Evolutionary conservation across 2,113 vertebrate species (phyloP).

Genomic region (Gopherus evgoodei): DNA sequence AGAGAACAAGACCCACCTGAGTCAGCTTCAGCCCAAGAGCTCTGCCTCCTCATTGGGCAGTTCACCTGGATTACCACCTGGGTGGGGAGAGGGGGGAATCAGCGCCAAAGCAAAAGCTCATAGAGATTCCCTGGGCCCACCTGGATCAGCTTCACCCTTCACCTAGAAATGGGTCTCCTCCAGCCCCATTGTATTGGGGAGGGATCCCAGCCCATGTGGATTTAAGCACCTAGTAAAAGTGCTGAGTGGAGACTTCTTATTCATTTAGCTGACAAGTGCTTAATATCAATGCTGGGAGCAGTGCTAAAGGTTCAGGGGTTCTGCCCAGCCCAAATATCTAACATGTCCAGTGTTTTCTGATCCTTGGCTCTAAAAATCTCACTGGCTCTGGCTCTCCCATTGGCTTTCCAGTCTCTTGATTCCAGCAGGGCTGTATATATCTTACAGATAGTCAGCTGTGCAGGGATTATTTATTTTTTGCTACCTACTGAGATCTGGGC

Average conservation of each 20-base stretch:
- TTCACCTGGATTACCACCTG: neutral
- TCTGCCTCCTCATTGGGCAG: neutral
- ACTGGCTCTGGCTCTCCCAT: neutral
- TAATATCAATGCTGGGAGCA: too few relatives aligned
- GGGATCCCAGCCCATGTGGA: neutral
- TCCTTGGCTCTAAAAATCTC: neutral
- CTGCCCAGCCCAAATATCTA: neutral
- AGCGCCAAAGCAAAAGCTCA: neutral
- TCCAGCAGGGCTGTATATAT: neutral
- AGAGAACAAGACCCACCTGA: neutral
- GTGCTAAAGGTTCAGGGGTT: neutral
- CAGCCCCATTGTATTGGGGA: neutral
- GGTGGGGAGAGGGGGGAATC: too few relatives aligned
- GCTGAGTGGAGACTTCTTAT: neutral
- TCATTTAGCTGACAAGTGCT: too few relatives aligned
- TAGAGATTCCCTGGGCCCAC: neutral
- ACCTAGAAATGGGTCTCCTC: neutral
- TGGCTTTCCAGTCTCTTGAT: neutral
- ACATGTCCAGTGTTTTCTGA: neutral
- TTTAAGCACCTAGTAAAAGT: neutral
- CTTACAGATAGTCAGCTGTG: neutral
- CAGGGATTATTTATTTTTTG: neutral
- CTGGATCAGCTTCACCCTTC: too few relatives aligned
- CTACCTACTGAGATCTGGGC: neutral
- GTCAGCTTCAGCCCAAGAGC: neutral